Evolutionary conservation across 1,140 invertebrate genomes (phyloP).

Genomic region (Brachionus manjavacas): DNA sequence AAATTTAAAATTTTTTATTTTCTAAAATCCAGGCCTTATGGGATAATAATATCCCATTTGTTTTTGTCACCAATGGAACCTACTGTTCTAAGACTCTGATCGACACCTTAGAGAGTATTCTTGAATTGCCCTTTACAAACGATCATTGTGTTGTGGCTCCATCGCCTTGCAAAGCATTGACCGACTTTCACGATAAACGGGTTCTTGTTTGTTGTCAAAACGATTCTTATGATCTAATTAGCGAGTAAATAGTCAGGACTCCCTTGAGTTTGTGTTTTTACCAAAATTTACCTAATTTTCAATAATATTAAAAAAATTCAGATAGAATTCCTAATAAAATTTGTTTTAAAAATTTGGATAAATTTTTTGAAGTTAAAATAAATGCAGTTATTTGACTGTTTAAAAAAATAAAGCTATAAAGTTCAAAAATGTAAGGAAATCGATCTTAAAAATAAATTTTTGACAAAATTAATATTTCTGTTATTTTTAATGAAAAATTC

Average conservation of each 20-base stretch:
- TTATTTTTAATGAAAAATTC: too few species aligned
- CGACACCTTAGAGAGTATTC: background rate
- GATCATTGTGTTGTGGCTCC: conserved; percentile 39
- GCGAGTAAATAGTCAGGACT: background rate
- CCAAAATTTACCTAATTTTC: too few species aligned
- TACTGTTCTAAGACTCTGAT: background rate
- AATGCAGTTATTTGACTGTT: too few species aligned
- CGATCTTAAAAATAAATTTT: too few species aligned
- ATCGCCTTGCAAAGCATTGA: conserved; percentile 18
- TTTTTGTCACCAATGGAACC: conserved; percentile 41
- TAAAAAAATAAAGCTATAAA: too few species aligned
- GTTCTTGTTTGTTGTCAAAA: conserved; percentile 39
- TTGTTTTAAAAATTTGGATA: too few species aligned
- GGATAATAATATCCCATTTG: conserved; percentile 40
- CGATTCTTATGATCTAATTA: conserved; percentile 22
- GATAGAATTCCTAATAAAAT: too few species aligned
- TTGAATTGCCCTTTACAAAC: conserved; percentile 18
- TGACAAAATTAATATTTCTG: too few species aligned
- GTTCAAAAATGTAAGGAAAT: too few species aligned
- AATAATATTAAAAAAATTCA: background rate
- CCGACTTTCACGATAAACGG: conserved; percentile 21
- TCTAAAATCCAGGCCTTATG: background rate
- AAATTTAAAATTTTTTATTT: too few species aligned
- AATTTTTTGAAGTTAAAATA: too few species aligned
- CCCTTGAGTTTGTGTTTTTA: too few species aligned